Conservation (phyloP, 2,888 invertebrate genomes). For the Anagyrus pseudococci region DNA sequence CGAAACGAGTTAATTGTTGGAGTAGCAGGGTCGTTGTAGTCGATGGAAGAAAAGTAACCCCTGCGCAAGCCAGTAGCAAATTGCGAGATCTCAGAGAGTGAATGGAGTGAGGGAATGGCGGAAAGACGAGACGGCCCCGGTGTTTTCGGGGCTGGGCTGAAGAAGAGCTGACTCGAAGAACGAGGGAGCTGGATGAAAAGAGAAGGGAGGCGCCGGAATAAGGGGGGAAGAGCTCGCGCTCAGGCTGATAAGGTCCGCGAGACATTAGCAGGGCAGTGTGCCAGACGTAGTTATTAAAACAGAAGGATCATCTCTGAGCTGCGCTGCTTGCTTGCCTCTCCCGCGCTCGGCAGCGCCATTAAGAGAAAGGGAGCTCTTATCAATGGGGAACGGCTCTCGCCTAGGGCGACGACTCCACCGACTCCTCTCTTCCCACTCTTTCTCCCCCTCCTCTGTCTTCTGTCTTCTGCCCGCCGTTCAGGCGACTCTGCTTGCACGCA, state of each 20-base stretch:
- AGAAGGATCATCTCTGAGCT: conserved; percentile 42
- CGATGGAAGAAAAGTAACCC: conserved; percentile 11
- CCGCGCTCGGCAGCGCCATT: neutral
- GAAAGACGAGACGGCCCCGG: conserved; percentile 1
- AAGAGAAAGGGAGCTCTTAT: conserved; percentile 24
- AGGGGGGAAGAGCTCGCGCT: too few species aligned
- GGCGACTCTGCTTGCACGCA: neutral
- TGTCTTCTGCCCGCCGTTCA: neutral
- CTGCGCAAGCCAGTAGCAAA: neutral
- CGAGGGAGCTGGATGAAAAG: too few species aligned
- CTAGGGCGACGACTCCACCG: conserved; percentile 17
- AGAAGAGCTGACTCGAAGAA: too few species aligned
- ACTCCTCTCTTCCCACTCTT: conserved; percentile 21
- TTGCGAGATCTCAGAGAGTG: conserved; percentile 3
- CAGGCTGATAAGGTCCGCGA: conserved; percentile 47
- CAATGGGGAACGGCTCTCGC: conserved; percentile 29
- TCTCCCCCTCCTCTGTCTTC: conserved; percentile 14
- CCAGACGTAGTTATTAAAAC: conserved; percentile 57
- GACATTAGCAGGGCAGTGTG: conserved; percentile 58
- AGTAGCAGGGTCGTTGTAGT: neutral
- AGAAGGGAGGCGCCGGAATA: neutral
- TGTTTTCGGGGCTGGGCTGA: too few species aligned
- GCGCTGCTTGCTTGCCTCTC: conserved; percentile 6
- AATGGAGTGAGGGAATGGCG: neutral
- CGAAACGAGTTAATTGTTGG: conserved; percentile 30